Evolutionary conservation across 2,113 vertebrate genomes (phyloP).

Genomic region (Zapus hudsonius): DNA sequence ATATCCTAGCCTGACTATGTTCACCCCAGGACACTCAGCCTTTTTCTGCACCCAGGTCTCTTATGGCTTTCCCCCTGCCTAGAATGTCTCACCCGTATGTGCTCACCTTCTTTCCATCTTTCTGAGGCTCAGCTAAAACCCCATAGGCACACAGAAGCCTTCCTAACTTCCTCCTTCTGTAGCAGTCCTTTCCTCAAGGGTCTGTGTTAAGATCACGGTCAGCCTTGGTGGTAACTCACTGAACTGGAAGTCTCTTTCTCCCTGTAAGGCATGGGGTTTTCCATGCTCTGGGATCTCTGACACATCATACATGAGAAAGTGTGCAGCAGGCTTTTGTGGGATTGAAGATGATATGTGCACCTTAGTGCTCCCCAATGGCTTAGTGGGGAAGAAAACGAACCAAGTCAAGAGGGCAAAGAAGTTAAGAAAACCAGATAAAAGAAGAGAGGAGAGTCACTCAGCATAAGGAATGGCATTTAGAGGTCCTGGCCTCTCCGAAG

Average conservation of each 20-base stretch:
- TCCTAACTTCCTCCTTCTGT: neutral
- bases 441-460: neutral
- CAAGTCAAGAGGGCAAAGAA: neutral
- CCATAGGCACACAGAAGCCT: neutral
- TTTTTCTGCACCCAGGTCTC: neutral
- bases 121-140: neutral
- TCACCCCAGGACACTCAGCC: neutral
- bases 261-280: neutral
- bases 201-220: neutral
- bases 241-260: neutral
- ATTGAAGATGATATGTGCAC: neutral
- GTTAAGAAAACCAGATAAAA: neutral
- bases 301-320: neutral
- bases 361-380: neutral
- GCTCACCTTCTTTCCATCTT: neutral
- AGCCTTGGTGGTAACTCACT: neutral
- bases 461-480: neutral
- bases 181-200: neutral
- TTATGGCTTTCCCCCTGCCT: neutral
- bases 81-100: neutral
- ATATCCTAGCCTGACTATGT: neutral
- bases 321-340: neutral
- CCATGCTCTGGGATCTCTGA: neutral
- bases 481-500: neutral
- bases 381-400: neutral